Base-by-base conservation (phyloP, 2,888 invertebrate species). In the Melanchra persicariae region DNA sequence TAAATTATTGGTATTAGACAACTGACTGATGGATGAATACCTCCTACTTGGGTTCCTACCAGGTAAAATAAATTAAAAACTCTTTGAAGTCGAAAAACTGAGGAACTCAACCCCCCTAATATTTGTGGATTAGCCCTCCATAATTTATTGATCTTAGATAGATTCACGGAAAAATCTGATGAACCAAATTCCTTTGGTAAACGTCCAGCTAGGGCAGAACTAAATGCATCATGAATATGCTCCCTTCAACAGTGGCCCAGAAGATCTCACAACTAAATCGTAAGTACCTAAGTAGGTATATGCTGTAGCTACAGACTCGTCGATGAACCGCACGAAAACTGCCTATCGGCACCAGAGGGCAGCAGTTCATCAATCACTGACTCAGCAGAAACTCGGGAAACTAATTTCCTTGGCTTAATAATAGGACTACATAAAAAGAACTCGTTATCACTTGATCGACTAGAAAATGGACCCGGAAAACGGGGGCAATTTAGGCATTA, bases 331-430 rank as follows among this genome's bases (percentile, higher is more conserved):
- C 9, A 45, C 26, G 30, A 52, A 68, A 80, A 45, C 15, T 58
- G 51, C 47, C n/a, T 49, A 62, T 69, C 67, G 68, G 30, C 43
- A n/a, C 9, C 37, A 43, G 17, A 67, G 65, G 68, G 30, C 43
- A n/a, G 7, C 37, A 43, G 17, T 40, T 57, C 68, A 82, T 82
- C 70, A 70, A 75, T 83, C 81, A 70, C 37, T 80, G 71, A 74
- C 51, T 77, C 74, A 72, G 70, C 83, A 66, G 24, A 65, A 74
- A 73, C 54, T 55, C 9, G 51, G 59, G n/a, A 51, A 81, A 77
- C 59, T 69, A 74, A 83, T 83, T 83, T 82, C 72, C 70, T 66
- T 52, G 45, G 65, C 51, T 26, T 43, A 40, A 78, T 77, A 55
- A 54, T 69, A 49, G 54, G 19, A 54, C 52, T 19, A 37, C 37